Evolutionary conservation across 2,797 vertebrate species (phyloP), one percentile per base, ranked within the genome.

Genomic region (Lepilemur ruficaudatus): DNA sequence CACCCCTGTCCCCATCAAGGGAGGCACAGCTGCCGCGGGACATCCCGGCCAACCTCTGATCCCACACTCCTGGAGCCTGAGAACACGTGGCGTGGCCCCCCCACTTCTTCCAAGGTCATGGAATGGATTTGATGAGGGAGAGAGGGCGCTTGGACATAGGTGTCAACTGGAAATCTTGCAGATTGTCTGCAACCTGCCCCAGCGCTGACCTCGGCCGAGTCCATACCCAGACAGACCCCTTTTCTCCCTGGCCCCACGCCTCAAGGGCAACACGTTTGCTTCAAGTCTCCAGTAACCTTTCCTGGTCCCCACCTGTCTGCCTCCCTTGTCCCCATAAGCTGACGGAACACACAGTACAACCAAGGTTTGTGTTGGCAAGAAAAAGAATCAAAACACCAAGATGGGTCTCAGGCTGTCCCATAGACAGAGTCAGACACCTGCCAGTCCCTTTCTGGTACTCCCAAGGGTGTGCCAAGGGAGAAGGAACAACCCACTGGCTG

Each of bases 101-200:
- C 67, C 38, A 50, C 14, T 41, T 82, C 79, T 89, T 48, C 88
- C 96, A 95, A 96, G 96, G 95, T 97, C 90, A 95, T 20, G 46
- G 67, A n/a, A 65, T 38, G 59, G 17, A 55, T 63, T 52, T 4
- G 23, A 32, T 30, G 65, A 30, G 32, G 35, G 4, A 12, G 20
- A 50, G 22, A 35, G 38, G 35, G 28, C 48, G 8, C 23, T 22
- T 50, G 55, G 87, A 72, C 82, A 65, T 75, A 89, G 59, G 69
- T 92, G 61, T 80, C 69, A 23, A 38, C 59, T 63, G 3, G 9
- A 57, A 65, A 86, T 76, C 81, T 43, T 15, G 0, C 52, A 69
- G 38, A 75, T 22, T 4, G 15, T 76, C 15, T n/a, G 72, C 78
- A 48, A 3, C 57, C 65, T 89, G 55, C n/a, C 57, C 43, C 23